Evolutionary conservation across 1,140 invertebrate species (phyloP).

Genomic region (Paraescarpia echinospica): DNA sequence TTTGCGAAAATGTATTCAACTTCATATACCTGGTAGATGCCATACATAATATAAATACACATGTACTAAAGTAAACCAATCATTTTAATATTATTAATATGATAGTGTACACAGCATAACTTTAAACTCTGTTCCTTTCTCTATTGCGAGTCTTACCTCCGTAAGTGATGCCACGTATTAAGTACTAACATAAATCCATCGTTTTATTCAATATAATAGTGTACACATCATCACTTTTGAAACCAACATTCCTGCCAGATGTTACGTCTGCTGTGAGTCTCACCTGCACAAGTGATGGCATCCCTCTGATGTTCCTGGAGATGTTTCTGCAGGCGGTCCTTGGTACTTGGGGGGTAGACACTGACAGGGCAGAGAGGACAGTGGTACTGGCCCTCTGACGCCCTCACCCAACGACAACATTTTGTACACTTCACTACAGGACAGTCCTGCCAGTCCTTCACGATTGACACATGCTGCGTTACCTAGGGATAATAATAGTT

Average conservation of each 20-base stretch:
- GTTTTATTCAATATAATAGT: too few relatives aligned
- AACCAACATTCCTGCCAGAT: neutral
- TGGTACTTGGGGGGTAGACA: conserved; percentile 3
- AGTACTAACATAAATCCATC: too few relatives aligned
- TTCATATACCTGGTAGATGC: neutral
- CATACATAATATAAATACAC: neutral
- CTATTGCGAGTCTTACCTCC: too few relatives aligned
- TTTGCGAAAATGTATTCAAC: too few relatives aligned
- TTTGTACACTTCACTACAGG: neutral
- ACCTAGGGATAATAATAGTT: neutral
- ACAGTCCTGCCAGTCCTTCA: neutral
- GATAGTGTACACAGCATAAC: too few relatives aligned
- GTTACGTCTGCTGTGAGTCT: neutral
- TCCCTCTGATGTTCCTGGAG: neutral
- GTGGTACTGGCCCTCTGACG: neutral
- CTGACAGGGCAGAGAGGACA: neutral
- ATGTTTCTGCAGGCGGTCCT: neutral
- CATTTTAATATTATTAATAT: too few relatives aligned
- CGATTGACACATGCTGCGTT: neutral
- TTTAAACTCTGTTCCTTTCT: too few relatives aligned
- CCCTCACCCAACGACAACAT: neutral
- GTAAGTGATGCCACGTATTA: too few relatives aligned
- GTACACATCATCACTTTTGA: too few relatives aligned
- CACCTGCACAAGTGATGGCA: neutral
- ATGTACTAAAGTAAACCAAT: too few relatives aligned